Evolutionary conservation across 2,888 invertebrate genomes (phyloP).

Genomic region (Hydroisotoma schaefferi): DNA sequence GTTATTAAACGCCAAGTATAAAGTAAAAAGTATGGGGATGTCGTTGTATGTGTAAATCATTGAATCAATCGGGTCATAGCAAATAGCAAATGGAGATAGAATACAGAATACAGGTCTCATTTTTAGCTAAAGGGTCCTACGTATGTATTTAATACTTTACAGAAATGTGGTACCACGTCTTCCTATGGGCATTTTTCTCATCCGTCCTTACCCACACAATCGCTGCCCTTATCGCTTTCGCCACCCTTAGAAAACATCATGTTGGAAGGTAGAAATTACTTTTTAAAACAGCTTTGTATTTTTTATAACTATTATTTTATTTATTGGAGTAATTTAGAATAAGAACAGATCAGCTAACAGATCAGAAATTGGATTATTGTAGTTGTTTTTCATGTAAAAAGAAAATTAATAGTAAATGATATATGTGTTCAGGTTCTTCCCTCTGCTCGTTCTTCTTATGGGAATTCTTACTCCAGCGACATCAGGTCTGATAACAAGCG

Average conservation of each 20-base stretch:
- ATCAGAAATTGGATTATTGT: constrained; percentile 1
- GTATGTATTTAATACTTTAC: constrained; percentile 56
- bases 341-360: too few relatives aligned
- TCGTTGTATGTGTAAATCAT: too few relatives aligned
- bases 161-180: constrained; percentile 97
- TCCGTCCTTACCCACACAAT: constrained; percentile 85
- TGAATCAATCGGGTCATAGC: too few relatives aligned
- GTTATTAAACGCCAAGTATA: neutral
- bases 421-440: constrained; percentile 69
- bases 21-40: too few relatives aligned
- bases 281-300: constrained; percentile 8
- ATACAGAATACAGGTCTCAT: too few relatives aligned
- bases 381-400: constrained; percentile 1
- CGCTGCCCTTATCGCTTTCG: constrained; percentile 85
- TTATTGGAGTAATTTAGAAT: too few relatives aligned
- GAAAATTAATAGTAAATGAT: neutral
- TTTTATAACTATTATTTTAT: too few relatives aligned
- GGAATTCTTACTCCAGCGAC: constrained; percentile 84
- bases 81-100: too few relatives aligned
- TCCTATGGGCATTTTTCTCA: constrained; percentile 91
- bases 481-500: constrained; percentile 83
- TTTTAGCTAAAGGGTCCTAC: neutral
- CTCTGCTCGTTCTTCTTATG: constrained; percentile 80
- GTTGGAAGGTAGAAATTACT: constrained; percentile 65
- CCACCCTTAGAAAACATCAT: constrained; percentile 86